phyloP scores from a whole-genome alignment of 2,888 invertebrate species.

The Agriopis leucophaearia region DNA sequence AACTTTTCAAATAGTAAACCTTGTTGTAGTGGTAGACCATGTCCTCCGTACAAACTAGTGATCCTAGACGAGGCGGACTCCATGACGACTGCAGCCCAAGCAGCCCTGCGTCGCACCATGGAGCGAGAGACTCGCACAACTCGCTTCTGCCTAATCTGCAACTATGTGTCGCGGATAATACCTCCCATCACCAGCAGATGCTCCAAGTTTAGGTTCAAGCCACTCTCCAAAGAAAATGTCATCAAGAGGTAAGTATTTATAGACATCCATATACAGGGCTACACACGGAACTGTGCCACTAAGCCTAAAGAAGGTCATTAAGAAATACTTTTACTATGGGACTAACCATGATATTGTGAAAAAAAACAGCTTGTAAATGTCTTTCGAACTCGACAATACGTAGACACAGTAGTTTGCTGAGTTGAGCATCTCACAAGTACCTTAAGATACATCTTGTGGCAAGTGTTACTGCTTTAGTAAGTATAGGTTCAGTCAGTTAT shows the following conservation, averaged over 20 bases:
- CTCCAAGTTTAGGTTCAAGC: slow-evolving; percentile 99
- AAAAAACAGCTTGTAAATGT: too few species aligned
- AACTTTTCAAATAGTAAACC: background rate
- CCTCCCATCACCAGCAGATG: slow-evolving; percentile 99
- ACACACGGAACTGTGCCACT: too few species aligned
- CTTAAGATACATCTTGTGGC: too few species aligned
- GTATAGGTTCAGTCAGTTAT: too few species aligned
- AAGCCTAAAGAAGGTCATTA: background rate
- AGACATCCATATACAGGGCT: background rate
- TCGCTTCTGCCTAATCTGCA: slow-evolving; percentile 98
- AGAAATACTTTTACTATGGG: background rate
- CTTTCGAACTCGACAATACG: too few species aligned
- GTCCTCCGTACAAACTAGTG: slow-evolving; percentile 98
- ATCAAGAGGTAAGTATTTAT: slow-evolving; percentile 79
- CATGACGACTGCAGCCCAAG: slow-evolving; percentile 98
- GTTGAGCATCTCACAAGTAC: too few species aligned
- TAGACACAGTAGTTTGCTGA: too few species aligned
- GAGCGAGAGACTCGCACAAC: slow-evolving; percentile 98
- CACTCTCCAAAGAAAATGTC: slow-evolving; percentile 91
- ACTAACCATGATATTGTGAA: too few species aligned
- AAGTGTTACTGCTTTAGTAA: too few species aligned
- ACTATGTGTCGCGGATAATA: slow-evolving; percentile 99
- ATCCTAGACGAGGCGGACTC: slow-evolving; percentile 99
- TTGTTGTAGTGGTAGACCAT: slow-evolving; percentile 90
- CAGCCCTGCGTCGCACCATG: slow-evolving; percentile 98